Evolutionary conservation across 2,888 invertebrate genomes (phyloP).

Genomic region (Mycalesis mineus): DNA sequence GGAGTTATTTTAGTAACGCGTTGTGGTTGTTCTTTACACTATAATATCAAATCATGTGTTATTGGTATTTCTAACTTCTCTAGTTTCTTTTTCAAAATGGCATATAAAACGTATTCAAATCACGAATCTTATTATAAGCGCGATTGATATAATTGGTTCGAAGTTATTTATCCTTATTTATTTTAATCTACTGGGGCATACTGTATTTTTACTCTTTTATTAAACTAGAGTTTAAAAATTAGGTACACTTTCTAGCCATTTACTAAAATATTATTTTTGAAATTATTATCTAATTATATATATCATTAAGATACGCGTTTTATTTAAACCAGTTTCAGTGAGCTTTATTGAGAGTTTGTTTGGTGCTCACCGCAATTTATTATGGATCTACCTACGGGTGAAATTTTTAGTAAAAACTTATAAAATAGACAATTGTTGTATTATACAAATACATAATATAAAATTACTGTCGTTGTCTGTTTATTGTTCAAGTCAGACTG

Average conservation of each 20-base stretch:
- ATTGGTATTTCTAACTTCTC: neutral
- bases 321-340: neutral
- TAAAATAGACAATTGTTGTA: neutral
- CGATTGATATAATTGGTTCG: neutral
- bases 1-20: neutral
- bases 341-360: neutral
- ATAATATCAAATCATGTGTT: neutral
- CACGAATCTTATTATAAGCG: neutral
- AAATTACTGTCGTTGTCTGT: neutral
- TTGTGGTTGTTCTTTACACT: neutral
- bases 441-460: neutral
- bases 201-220: neutral
- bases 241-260: neutral
- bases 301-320: conserved; percentile 4
- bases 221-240: neutral
- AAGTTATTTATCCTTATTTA: neutral
- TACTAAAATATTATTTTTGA: neutral
- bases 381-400: neutral
- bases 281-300: neutral
- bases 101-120: neutral
- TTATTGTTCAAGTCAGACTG: neutral
- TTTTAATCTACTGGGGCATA: conserved; percentile 2
- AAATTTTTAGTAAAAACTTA: neutral
- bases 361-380: neutral
- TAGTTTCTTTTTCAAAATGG: neutral